Base-by-base conservation (phyloP, 2,888 invertebrate genomes). In the Heteropelma amictum region DNA sequence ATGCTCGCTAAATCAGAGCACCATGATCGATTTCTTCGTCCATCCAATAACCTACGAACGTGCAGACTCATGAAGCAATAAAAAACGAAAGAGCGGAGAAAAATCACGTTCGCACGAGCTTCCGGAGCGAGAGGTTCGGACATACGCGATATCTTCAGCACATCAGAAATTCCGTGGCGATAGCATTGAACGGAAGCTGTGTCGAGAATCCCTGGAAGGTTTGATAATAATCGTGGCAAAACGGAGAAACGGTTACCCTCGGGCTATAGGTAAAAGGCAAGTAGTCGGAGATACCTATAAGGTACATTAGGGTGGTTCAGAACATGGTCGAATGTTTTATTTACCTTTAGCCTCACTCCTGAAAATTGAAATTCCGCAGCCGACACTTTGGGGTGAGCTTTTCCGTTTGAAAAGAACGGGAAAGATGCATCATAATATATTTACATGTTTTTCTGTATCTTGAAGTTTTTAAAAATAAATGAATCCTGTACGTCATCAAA, bases 191-290 rank as follows among this genome's bases (percentile, higher is more conserved):
- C 60, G 65, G 58, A 65, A 71, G 23, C 26, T 10, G n/a, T 8
- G 21, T 51, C 61, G 63, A 38, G 63, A 58, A 33, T 26, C 60
- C 28, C 51, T 51, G 53, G 7, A 7, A 47, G 61, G 19, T 28
- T 54, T 49, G 45, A 65, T 58, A 51, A 71, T 64, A 64, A 71
- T 71, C 65, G 72, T 28, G 72, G 17, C 64, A 58, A 45, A 60
- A 14, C 56, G 58, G 38, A 19, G 60, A 68, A 67, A 19, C 26
- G 19, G 35, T 51, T 38, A 49, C 53, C 38, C 49, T 8, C 19
- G 19, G 40, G 49, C 47, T 63, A 33, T 12, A 28, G 28, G 35
- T 23, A 35, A 49, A 47, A 67, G 26, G 17, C 54, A 23, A 47
- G 56, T 61, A 47, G n/a, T 12, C 40, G 1, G 33, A 40, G 40